phyloP scores from a whole-genome alignment of 2,888 invertebrate species.

The Drosophila stalkeri region DNA sequence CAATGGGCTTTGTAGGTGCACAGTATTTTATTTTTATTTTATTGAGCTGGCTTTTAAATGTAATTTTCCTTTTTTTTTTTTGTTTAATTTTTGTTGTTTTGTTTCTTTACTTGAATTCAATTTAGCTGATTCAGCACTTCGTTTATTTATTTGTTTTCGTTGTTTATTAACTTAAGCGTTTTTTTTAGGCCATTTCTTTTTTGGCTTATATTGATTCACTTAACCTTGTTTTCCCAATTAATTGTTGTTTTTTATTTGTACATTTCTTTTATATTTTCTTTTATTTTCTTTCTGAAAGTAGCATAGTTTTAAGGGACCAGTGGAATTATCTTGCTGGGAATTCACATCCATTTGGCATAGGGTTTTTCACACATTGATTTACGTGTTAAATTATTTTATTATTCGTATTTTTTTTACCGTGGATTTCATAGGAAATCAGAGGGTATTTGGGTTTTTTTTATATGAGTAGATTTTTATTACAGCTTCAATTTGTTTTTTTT shows the following conservation, averaged over 20 bases:
- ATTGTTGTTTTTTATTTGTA: neutral
- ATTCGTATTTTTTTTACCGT: slow-evolving; percentile 1
- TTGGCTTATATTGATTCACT: slow-evolving; percentile 5
- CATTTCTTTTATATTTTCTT: neutral
- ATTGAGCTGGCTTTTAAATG: slow-evolving; percentile 15
- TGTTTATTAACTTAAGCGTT: slow-evolving; percentile 44
- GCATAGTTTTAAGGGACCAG: slow-evolving; percentile 72
- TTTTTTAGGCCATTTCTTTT: slow-evolving; percentile 57
- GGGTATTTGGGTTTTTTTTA: neutral
- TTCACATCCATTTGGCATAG: slow-evolving; percentile 29
- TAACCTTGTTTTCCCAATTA: neutral
- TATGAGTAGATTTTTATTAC: neutral
- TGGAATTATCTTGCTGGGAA: neutral
- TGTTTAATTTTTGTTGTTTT: neutral
- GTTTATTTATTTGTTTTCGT: slow-evolving; percentile 45
- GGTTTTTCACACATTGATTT: slow-evolving; percentile 44
- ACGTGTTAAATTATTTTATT: slow-evolving; percentile 23
- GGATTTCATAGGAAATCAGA: slow-evolving; percentile 13
- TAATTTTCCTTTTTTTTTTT: slow-evolving; percentile 38
- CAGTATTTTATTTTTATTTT: slow-evolving; percentile 17
- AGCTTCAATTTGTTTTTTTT: neutral
- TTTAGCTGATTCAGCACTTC: slow-evolving; percentile 39
- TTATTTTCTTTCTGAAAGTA: slow-evolving; percentile 45
- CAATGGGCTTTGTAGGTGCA: slow-evolving; percentile 28
- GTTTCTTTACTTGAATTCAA: neutral